phyloP scores from a whole-genome alignment of 2,888 invertebrate genomes.

The Xylota sylvarum region DNA sequence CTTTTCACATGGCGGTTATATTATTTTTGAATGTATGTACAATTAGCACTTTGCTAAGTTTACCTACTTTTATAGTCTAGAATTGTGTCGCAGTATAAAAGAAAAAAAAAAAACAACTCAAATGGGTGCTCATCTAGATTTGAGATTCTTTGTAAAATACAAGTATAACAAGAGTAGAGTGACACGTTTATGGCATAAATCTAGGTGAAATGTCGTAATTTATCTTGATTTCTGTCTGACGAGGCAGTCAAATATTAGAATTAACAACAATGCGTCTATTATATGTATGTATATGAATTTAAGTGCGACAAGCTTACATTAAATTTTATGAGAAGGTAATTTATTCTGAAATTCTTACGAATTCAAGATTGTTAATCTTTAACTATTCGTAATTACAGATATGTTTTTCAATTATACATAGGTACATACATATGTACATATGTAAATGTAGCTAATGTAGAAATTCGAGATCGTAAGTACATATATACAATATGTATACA shows the following conservation, averaged over 20 bases:
- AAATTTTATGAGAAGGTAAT: not conserved
- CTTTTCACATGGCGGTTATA: conserved; percentile 24
- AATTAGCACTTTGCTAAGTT: conserved; percentile 51
- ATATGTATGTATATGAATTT: conserved; percentile 1
- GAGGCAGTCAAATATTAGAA: conserved; percentile 14
- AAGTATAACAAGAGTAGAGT: conserved; percentile 39
- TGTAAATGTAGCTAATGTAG: not conserved
- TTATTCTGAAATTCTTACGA: conserved; percentile 3
- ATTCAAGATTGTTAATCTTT: conserved; percentile 10
- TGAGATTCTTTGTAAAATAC: conserved; percentile 5
- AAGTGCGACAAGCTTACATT: conserved; percentile 1
- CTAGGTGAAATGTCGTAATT: conserved; percentile 49
- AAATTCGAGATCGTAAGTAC: no score
- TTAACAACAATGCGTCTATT: not conserved
- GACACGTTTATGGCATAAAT: conserved; percentile 45
- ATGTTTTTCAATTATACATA: not conserved
- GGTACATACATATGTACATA: not conserved
- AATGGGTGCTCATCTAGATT: conserved; percentile 51
- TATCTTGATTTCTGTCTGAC: conserved; percentile 41
- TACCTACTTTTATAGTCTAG: conserved; percentile 38
- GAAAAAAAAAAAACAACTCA: not conserved
- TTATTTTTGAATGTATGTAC: conserved; percentile 19
- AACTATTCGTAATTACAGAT: not conserved
- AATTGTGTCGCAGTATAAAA: conserved; percentile 38
- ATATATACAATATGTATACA: not conserved